Evolutionary conservation across 2,797 vertebrate species (phyloP).

Genomic region (Periparus ater): DNA sequence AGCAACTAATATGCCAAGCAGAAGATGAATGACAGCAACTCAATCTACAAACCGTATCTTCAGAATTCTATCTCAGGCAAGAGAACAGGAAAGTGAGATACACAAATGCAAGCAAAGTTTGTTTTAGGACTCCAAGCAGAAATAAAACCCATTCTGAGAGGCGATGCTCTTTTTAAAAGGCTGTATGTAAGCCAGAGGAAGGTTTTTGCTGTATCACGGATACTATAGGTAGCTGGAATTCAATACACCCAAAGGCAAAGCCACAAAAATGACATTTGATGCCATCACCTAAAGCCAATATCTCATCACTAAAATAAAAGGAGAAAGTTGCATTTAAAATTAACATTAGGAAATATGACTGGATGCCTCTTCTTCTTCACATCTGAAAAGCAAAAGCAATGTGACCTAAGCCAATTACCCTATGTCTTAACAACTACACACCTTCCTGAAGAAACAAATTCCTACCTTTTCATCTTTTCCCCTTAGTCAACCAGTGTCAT

Average conservation of each 20-base stretch:
- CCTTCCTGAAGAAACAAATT: background rate
- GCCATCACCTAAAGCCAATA: background rate
- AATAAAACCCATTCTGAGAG: background rate
- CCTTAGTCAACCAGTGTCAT: conserved; percentile 3
- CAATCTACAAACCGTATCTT: background rate
- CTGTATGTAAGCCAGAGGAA: background rate
- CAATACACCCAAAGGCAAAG: background rate
- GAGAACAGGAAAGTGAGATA: background rate
- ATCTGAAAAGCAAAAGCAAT: background rate
- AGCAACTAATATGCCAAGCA: background rate
- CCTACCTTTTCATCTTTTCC: background rate
- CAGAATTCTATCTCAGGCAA: background rate
- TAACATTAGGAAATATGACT: background rate
- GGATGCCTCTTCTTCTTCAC: background rate
- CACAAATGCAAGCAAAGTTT: background rate
- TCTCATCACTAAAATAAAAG: background rate
- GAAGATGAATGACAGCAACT: background rate
- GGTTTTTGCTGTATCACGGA: background rate
- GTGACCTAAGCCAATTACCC: background rate
- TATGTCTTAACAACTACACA: background rate
- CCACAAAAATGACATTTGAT: background rate
- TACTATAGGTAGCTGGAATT: background rate
- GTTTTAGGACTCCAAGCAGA: background rate
- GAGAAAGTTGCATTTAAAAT: background rate
- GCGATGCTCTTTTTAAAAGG: background rate